phyloP scores from a whole-genome alignment of 2,888 invertebrate species.

The Zygothrica quintamaculata region DNA sequence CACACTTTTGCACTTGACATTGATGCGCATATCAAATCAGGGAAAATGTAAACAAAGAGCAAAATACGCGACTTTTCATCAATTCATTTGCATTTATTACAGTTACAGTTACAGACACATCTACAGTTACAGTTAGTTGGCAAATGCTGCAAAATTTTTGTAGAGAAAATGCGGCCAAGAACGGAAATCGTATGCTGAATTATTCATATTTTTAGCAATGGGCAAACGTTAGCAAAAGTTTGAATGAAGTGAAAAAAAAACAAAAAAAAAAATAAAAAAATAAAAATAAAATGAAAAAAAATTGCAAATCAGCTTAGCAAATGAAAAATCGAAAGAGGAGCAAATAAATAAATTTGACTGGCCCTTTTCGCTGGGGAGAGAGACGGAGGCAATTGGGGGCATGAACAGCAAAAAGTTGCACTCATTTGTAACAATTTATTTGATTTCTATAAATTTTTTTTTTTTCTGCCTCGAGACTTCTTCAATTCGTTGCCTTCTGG shows the following conservation, averaged over 20 bases:
- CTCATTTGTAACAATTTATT: conserved; percentile 81
- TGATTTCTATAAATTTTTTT: conserved; percentile 56
- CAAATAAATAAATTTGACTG: conserved; percentile 53
- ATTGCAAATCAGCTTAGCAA: conserved; percentile 73
- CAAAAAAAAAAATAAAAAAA: conserved; percentile 10
- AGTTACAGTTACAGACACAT: too few relatives aligned
- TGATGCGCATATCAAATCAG: conserved; percentile 61
- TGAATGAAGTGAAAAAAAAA: conserved; percentile 5
- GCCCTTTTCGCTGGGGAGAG: not conserved
- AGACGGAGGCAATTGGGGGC: not conserved
- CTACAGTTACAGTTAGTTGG: conserved; percentile 16
- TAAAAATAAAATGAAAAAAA: conserved; percentile 20
- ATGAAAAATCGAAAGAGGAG: conserved; percentile 65
- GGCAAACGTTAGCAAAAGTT: conserved; percentile 45
- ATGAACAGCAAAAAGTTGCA: conserved; percentile 63
- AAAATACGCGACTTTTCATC: conserved; percentile 64
- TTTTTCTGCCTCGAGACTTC: conserved; percentile 27
- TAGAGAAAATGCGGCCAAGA: conserved; percentile 40
- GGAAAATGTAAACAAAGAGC: conserved; percentile 63
- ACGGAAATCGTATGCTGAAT: conserved; percentile 65
- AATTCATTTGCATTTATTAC: conserved; percentile 74
- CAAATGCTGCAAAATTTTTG: conserved; percentile 15
- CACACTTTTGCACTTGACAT: conserved; percentile 45
- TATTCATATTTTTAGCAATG: conserved; percentile 66
- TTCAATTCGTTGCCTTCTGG: conserved; percentile 6